Evolutionary conservation across 2,888 invertebrate genomes (phyloP).

Genomic region (Bombylius discolor): DNA sequence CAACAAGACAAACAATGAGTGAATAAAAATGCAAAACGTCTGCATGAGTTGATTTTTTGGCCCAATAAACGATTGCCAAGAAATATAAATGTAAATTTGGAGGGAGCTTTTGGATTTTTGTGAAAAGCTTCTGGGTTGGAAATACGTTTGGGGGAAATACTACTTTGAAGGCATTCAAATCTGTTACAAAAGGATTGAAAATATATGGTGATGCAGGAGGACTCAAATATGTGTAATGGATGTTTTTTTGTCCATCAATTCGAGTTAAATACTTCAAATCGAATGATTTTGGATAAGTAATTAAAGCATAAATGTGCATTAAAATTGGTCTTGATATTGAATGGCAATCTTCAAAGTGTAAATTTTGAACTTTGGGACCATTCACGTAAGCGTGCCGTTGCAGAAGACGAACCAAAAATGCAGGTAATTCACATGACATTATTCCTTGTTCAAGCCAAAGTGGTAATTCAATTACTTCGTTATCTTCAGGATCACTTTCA

Average conservation of each 20-base stretch:
- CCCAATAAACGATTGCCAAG: conserved; percentile 31
- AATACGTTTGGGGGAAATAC: conserved; percentile 21
- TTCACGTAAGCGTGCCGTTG: conserved; percentile 50
- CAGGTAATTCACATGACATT: conserved; percentile 46
- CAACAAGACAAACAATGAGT: conserved; percentile 26
- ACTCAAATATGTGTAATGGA: conserved; percentile 10
- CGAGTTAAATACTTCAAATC: conserved; percentile 30
- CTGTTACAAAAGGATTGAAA: conserved; percentile 11
- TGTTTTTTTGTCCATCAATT: conserved; percentile 26
- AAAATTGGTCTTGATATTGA: conserved; percentile 48
- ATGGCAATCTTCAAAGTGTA: conserved; percentile 45
- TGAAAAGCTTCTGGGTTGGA: conserved; percentile 20
- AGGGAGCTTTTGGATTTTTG: conserved; percentile 22
- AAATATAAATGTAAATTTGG: conserved; percentile 27
- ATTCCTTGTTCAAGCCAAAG: conserved; percentile 54
- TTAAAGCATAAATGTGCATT: conserved; percentile 41
- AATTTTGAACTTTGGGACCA: conserved; percentile 60
- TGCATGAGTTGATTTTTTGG: conserved; percentile 25
- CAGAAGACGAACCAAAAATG: conserved; percentile 54
- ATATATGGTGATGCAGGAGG: neutral
- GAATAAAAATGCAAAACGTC: conserved; percentile 28
- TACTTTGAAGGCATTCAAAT: conserved; percentile 21
- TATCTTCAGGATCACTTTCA: too few species aligned
- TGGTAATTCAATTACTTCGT: conserved; percentile 33
- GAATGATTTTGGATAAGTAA: conserved; percentile 24